Base-by-base conservation (phyloP, 1,140 invertebrate species). In the Nasonia giraulti region DNA sequence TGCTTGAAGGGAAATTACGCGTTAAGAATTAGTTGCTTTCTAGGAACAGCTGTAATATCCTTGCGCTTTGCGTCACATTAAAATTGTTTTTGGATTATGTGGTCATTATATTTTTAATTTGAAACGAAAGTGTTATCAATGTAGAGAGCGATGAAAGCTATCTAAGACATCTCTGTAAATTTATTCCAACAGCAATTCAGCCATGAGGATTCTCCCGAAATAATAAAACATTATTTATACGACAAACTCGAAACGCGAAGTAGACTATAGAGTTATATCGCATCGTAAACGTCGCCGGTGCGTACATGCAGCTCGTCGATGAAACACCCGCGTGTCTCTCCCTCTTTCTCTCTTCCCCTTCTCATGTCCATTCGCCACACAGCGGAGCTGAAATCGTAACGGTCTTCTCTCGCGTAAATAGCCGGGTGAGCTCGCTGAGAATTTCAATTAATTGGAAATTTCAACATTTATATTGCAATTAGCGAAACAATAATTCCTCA, bases 371-470 rank as follows among this genome's bases (percentile, higher is more conserved):
- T 27, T 55, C 33, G 33, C 33, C 69, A 6, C 6, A 4, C 6
- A 4, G 2, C 23, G 11, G 27, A 27, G 8, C 12, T 50, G 27
- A 50, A 80, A 80, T 68, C 23, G 23, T 23, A 23, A 31, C 69
- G 23, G 11, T 69, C 40, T 17, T 20, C 78, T n/a, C 40, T 23
- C 71, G 8, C 12, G 73, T 82, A 75, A 82, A 66, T 76, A 75
- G 71, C 17, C 6, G 50, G 27, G 7, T 44, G 6, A n/a, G 69
- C 31, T 71, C 27, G 37, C 37, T 11, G 40, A 11, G 76, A 4
- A 68, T 79, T 84, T 80, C 74, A 84, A 84, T 84, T 79, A 84
- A 84, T 84, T 80, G 69, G 74, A 84, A 84, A 74, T 84, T 80
- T 74, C 68, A 74, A 80, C 47, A 80, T 84, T 84, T 73, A 84